Conservation (phyloP, 2,797 vertebrate genomes). For the Phylloscopus collybita region DNA sequence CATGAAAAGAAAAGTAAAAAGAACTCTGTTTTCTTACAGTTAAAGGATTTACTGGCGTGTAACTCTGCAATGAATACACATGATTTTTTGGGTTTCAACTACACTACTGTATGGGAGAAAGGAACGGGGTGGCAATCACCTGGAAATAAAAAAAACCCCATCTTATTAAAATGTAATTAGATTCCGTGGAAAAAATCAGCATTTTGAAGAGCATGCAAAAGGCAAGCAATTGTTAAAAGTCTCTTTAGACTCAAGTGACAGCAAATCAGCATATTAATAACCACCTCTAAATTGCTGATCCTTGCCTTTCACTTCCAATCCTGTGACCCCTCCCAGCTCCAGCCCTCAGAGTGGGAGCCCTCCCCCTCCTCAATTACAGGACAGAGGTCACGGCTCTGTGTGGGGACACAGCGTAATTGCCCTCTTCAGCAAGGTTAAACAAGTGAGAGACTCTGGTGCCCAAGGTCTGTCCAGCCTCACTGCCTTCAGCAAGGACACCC, state of each 20-base stretch:
- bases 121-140: neutral
- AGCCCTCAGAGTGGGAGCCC: neutral
- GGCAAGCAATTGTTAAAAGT: constrained; percentile 22
- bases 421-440: constrained; percentile 30
- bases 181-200: neutral
- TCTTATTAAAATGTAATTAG: constrained; percentile 20
- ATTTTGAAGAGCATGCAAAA: constrained; percentile 39
- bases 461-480: neutral
- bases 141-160: neutral
- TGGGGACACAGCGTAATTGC: neutral
- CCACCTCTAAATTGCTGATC: constrained; percentile 25
- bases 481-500: constrained; percentile 34
- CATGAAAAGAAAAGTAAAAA: constrained; percentile 24
- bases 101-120: neutral
- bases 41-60: neutral
- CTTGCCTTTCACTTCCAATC: constrained; percentile 18
- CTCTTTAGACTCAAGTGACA: constrained; percentile 25
- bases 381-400: neutral
- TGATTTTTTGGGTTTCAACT: neutral
- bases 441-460: neutral
- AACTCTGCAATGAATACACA: constrained; percentile 13
- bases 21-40: neutral
- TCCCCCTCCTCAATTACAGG: neutral
- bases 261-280: constrained; percentile 65
- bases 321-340: neutral